Evolutionary conservation across 2,888 invertebrate genomes (phyloP).

Genomic region (Deilephila porcellus): DNA sequence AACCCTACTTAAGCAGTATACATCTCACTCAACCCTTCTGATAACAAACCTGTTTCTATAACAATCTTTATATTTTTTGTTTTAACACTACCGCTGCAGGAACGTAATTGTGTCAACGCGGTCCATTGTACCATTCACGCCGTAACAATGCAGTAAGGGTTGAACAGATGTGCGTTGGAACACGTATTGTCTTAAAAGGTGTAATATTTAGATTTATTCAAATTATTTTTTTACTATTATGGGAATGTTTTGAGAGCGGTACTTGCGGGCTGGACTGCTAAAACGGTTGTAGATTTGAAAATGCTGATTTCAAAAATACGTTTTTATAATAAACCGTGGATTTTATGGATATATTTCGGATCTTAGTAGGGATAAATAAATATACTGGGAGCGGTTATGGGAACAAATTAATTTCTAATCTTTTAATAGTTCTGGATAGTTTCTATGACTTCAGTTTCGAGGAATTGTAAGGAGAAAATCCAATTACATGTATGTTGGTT

Average conservation of each 20-base stretch:
- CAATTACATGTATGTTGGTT: no score
- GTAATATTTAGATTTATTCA: constrained; percentile 71
- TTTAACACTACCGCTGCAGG: constrained; percentile 67
- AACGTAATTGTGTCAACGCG: constrained; percentile 80
- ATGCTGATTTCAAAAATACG: no score
- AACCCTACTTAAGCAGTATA: constrained; percentile 67
- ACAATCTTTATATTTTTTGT: constrained; percentile 80
- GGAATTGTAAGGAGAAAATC: no score
- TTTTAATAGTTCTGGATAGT: no score
- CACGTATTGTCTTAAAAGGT: constrained; percentile 78
- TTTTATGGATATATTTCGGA: no score
- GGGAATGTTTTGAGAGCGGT: constrained; percentile 42
- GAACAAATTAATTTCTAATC: no score
- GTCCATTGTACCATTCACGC: constrained; percentile 60
- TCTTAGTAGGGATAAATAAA: no score
- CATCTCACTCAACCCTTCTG: constrained; percentile 81
- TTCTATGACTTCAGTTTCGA: no score
- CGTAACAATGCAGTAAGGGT: constrained; percentile 70
- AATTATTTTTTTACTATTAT: constrained; percentile 71
- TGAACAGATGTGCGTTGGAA: constrained; percentile 68
- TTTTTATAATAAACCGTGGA: no score
- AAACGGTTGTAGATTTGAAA: no score
- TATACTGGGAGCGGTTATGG: no score
- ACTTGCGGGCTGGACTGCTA: no score
- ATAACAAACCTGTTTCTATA: constrained; percentile 82